These are phyloP conservation scores for Sesamia inferens DNA, from an alignment of 2,888 invertebrate genomes.

Conservation along the genomic window DNA sequence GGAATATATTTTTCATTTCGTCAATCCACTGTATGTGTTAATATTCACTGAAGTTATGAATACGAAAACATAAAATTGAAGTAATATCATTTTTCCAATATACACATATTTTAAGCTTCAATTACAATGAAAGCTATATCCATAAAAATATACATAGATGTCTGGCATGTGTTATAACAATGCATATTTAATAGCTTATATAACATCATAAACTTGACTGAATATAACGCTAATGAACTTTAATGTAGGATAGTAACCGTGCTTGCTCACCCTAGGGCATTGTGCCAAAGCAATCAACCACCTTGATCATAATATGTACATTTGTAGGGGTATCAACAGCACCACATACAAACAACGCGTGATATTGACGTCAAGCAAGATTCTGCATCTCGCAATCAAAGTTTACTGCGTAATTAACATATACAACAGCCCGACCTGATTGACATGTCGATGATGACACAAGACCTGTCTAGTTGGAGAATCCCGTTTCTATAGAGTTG, in stretches of 20 bases:
- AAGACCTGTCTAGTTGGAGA: too few relatives aligned
- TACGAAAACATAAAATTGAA: constrained; percentile 4
- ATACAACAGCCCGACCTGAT: too few relatives aligned
- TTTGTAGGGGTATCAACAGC: neutral
- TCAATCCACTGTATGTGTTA: constrained; percentile 10
- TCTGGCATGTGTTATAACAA: neutral
- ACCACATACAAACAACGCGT: too few relatives aligned
- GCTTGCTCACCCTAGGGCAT: neutral
- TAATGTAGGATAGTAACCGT: neutral
- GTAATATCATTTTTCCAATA: neutral
- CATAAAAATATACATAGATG: neutral
- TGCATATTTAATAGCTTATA: neutral
- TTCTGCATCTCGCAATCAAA: too few relatives aligned
- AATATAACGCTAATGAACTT: constrained; percentile 16
- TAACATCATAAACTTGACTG: neutral
- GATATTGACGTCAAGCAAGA: too few relatives aligned
- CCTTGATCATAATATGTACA: constrained; percentile 14
- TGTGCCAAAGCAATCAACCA: constrained; percentile 21
- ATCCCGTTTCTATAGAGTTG: too few relatives aligned
- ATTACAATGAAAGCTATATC: neutral
- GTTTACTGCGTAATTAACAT: too few relatives aligned
- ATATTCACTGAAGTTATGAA: constrained; percentile 16
- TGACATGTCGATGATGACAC: too few relatives aligned
- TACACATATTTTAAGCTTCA: neutral
- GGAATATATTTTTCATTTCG: constrained; percentile 14